Percentiles rank a stretch among this genome's conserved stretches.
Conservation (phyloP, 2,888 invertebrate species). For the Drosophila atripex region DNA sequence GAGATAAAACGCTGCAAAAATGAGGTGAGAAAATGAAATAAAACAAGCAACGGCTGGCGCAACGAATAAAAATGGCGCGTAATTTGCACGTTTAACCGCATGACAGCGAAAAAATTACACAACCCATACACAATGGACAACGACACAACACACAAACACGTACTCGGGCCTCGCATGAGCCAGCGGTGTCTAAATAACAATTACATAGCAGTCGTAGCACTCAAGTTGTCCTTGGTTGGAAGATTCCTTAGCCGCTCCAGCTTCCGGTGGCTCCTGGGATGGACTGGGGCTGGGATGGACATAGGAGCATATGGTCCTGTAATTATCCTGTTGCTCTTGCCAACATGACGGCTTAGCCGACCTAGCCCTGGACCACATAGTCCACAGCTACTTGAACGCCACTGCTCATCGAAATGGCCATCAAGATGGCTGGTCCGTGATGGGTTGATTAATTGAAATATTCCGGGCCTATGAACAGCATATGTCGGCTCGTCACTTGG, state of each 20-base stretch:
- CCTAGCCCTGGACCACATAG: conserved; percentile 18
- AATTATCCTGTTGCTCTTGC: conserved; percentile 72
- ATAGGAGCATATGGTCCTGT: conserved; percentile 68
- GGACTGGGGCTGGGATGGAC: conserved; percentile 46
- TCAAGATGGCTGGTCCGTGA: conserved; percentile 33
- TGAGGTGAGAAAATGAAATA: conserved; percentile 71
- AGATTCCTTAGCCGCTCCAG: conserved; percentile 27
- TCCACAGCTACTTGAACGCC: conserved; percentile 37
- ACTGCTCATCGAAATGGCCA: conserved; percentile 62
- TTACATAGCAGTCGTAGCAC: conserved; percentile 47
- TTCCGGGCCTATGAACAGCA: conserved; percentile 27
- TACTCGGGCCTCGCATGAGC: conserved; percentile 17
- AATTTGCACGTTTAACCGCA: conserved; percentile 77
- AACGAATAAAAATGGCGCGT: conserved; percentile 68
- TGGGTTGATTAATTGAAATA: conserved; percentile 44
- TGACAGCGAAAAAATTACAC: conserved; percentile 60
- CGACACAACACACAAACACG: conserved; percentile 14
- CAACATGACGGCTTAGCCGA: conserved; percentile 37
- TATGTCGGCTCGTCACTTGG: conserved; percentile 27
- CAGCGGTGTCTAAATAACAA: conserved; percentile 67
- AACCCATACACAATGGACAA: conserved; percentile 28
- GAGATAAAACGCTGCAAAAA: conserved; percentile 65
- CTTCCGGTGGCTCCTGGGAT: conserved; percentile 36
- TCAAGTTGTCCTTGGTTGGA: conserved; percentile 35
- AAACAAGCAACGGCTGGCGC: conserved; percentile 60